Percentiles rank a stretch among this genome's conserved stretches.
phyloP scores from a whole-genome alignment of 2,888 invertebrate species.

The Drosophila neonasuta region DNA sequence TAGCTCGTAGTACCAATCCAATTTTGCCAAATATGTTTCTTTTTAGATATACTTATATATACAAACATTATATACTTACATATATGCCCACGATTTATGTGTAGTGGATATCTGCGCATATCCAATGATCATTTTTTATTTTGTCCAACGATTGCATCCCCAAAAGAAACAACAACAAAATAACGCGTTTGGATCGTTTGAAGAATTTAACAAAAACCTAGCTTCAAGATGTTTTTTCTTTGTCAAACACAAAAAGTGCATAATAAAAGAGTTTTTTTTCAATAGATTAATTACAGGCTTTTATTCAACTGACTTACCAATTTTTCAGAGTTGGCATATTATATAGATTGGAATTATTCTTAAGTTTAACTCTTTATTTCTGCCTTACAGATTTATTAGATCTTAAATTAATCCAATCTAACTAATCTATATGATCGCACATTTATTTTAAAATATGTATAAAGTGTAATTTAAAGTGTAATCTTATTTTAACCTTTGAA shows the following conservation, averaged over 20 bases:
- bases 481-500: too few species aligned
- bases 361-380: too few species aligned
- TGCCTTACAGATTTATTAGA: too few species aligned
- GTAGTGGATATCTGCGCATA: conserved; percentile 28
- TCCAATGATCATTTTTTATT: conserved; percentile 19
- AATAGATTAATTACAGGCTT: conserved; percentile 16
- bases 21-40: conserved; percentile 74
- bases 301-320: neutral
- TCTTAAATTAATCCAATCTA: too few species aligned
- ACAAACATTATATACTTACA: conserved; percentile 11
- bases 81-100: conserved; percentile 22
- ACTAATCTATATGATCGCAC: too few species aligned
- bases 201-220: conserved; percentile 39
- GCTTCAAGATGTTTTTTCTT: conserved; percentile 39
- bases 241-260: conserved; percentile 34
- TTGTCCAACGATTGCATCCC: conserved; percentile 6
- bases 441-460: too few species aligned
- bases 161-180: neutral
- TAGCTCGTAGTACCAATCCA: conserved; percentile 63
- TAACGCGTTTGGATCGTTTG: conserved; percentile 23
- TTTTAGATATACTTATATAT: conserved; percentile 33
- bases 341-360: too few species aligned
- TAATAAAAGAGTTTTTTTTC: conserved; percentile 49
- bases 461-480: too few species aligned
- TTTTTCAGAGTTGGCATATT: too few species aligned